Evolutionary conservation across 2,888 invertebrate genomes (phyloP).

Genomic region (Eueremaeus valkanovi): DNA sequence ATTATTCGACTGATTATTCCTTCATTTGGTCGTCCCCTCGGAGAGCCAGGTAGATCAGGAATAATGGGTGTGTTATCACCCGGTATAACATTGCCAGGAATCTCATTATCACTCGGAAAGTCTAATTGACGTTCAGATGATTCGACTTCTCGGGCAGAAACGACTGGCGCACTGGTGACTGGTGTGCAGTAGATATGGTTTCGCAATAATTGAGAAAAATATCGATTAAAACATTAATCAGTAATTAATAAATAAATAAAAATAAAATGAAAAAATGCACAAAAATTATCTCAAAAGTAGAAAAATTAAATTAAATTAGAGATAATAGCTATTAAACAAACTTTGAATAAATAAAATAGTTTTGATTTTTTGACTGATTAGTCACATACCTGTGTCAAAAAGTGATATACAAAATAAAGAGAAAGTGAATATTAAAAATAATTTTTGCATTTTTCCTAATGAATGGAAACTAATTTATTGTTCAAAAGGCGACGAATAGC

Average conservation of each 20-base stretch:
- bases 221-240: not conserved
- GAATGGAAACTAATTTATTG: not conserved
- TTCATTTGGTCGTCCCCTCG: not conserved
- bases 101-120: not conserved
- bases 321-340: not conserved
- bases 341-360: not conserved
- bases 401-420: no score
- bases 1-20: not conserved
- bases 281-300: no score
- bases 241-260: not conserved
- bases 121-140: not conserved
- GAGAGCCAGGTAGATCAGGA: not conserved
- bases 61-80: not conserved
- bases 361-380: not conserved
- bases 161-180: not conserved
- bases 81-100: not conserved
- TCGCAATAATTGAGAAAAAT: not conserved
- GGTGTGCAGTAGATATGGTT: not conserved
- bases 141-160: not conserved
- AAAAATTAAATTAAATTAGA: no score
- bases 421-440: no score
- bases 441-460: no score
- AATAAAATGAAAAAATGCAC: no score
- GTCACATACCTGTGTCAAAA: no score
- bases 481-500: not conserved